phyloP scores from a whole-genome alignment of 2,888 invertebrate species.

The Coelopa pilipes region DNA sequence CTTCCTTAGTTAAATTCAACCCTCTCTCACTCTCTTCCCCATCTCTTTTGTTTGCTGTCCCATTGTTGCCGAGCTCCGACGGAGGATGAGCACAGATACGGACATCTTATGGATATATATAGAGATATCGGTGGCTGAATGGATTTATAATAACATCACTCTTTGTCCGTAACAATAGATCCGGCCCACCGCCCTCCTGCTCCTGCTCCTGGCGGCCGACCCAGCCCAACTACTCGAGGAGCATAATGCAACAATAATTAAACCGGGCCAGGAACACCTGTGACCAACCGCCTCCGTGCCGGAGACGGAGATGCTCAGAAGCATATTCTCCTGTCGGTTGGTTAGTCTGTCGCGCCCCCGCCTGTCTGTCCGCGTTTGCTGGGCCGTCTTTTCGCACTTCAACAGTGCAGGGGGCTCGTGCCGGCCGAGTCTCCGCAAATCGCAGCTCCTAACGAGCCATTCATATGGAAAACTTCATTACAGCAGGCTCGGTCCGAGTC shows the following conservation, averaged over 20 bases:
- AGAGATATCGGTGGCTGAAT: background rate
- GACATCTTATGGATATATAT: background rate
- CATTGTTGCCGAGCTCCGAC: too few species aligned
- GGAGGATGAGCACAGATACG: too few species aligned
- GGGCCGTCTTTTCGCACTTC: background rate
- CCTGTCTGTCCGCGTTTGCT: background rate
- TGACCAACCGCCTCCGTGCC: constrained; percentile 40
- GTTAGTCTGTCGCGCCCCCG: background rate
- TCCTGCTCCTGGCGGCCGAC: constrained; percentile 5
- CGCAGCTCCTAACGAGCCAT: constrained; percentile 5
- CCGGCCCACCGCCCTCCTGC: background rate
- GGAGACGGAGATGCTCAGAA: too few species aligned
- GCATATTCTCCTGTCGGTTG: background rate
- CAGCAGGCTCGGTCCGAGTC: too few species aligned
- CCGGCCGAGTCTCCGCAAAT: background rate
- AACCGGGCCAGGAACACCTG: constrained; percentile 53
- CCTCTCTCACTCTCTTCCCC: too few species aligned
- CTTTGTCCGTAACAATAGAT: background rate
- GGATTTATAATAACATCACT: constrained; percentile 1
- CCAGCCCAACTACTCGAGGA: constrained; percentile 6
- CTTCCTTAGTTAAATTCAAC: too few species aligned
- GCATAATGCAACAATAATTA: constrained; percentile 50
- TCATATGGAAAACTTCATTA: constrained; percentile 24
- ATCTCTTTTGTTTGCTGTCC: too few species aligned
- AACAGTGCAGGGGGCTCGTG: background rate